A percentile compares a stretch with the other conserved stretches of the same genome.
Conservation (phyloP, 2,797 vertebrate genomes). For the Syndactyla subalaris region DNA sequence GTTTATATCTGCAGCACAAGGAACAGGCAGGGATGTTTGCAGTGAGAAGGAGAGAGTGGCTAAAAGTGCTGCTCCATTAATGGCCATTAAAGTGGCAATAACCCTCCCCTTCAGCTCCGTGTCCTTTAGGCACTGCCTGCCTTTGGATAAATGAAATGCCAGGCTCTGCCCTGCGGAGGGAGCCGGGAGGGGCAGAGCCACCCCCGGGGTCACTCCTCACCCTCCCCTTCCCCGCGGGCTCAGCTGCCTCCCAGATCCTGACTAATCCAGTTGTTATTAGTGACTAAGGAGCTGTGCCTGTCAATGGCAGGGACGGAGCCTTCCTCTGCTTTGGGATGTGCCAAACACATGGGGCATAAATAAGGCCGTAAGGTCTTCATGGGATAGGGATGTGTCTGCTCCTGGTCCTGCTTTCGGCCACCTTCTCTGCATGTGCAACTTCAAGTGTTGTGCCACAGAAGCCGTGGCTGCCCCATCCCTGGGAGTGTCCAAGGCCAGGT, state of each 20-base stretch:
- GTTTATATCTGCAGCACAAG: neutral
- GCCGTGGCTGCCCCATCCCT: neutral
- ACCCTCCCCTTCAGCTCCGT: neutral
- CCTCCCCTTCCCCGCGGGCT: neutral
- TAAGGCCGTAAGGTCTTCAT: fast-evolving
- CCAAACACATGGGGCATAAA: neutral
- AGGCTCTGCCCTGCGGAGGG: neutral
- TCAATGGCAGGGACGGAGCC: neutral
- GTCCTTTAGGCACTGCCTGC: neutral
- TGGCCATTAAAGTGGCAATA: neutral
- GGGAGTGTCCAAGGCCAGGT: neutral
- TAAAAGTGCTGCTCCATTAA: neutral
- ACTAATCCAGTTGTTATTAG: neutral
- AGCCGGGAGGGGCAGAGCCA: neutral
- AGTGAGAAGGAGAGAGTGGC: neutral
- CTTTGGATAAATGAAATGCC: constrained; percentile 52
- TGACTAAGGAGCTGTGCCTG: neutral
- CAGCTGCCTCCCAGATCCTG: neutral
- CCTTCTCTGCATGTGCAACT: neutral
- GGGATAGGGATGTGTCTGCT: neutral
- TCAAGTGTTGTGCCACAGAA: neutral
- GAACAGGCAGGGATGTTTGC: neutral
- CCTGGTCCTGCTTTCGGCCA: neutral
- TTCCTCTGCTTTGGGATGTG: neutral
- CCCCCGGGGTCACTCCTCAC: neutral